Base-by-base conservation (phyloP, 2,797 vertebrate genomes). In the Nothura maculosa region DNA sequence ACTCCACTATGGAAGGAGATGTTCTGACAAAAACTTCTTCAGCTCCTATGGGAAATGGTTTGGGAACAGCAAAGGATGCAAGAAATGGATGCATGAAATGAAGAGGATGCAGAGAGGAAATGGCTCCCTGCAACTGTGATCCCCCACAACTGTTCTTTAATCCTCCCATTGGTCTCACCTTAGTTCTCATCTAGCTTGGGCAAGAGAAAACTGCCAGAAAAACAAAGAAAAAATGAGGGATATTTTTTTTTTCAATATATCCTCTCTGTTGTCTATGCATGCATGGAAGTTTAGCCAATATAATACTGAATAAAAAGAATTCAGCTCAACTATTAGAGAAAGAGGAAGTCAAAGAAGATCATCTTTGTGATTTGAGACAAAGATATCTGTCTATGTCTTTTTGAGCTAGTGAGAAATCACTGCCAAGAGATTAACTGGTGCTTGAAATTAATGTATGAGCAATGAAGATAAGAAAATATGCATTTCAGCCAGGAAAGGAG, bases 11-110 rank as follows among this genome's bases (percentile, higher is more conserved):
- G 69, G 3, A 62, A 61, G 66, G 43, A 19, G 6, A 13, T 69
- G n/a, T 2, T 83, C 36, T 61, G 34, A 38, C 32, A 66, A 76
- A 76, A 24, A 58, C 14, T 2, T 58, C 72, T 36, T n/a, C 66
- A 32, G 21, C 34, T 25, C 1, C 0, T 5, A 10, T 36, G 50
- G 50, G 21, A 85, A 52, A 0, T 0, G 22, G 27, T 12, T 17
- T 64, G 11, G 54, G 45, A 57, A 17, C 32, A 82, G 12, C 25
- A 67, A 74, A 61, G 32, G 24, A 21, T 15, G 3, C 7, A 12
- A 28, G 21, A 42, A 54, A 54, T 30, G 28, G 52, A 54, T 54
- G 28, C 28, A 30, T 18, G 11, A 54, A 54, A 54, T 30, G 52
- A 54, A 30, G 28, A 54, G 52, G 28, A 54, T 38, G 25, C 38